Evolutionary conservation across 2,797 vertebrate genomes (phyloP).

Genomic region (Ptychadena robeensis): DNA sequence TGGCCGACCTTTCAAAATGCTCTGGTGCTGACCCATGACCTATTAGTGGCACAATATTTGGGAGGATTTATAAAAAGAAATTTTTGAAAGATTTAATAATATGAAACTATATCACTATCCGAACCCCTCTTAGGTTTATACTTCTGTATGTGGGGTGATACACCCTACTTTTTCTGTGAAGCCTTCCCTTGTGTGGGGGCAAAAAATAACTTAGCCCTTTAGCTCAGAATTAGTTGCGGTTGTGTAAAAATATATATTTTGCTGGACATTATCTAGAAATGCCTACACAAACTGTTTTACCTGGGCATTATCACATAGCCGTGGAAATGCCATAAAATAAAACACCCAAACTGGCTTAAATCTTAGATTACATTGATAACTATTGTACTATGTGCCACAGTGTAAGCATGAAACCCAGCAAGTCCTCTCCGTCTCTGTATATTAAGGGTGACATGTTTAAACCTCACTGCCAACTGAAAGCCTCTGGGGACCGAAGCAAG

Average conservation of each 20-base stretch:
- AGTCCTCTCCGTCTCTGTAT: neutral
- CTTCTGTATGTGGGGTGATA: no score
- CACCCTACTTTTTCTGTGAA: no score
- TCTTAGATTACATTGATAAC: neutral
- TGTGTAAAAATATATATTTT: neutral
- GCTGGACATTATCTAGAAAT: neutral
- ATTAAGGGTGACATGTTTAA: conserved; percentile 51
- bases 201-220: neutral
- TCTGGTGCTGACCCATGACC: no score
- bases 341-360: neutral
- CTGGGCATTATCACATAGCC: neutral
- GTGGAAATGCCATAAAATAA: neutral
- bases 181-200: neutral
- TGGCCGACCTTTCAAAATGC: no score
- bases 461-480: conserved; percentile 9
- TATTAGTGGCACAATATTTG: no score
- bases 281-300: neutral
- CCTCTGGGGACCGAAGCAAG: conserved; percentile 3
- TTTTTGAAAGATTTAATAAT: no score
- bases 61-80: no score
- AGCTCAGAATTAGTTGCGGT: neutral
- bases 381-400: conserved; percentile 15
- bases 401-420: neutral
- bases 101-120: no score
- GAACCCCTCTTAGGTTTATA: no score